phyloP scores from a whole-genome alignment of 2,797 vertebrate species.

The Crocidura indochinensis region DNA sequence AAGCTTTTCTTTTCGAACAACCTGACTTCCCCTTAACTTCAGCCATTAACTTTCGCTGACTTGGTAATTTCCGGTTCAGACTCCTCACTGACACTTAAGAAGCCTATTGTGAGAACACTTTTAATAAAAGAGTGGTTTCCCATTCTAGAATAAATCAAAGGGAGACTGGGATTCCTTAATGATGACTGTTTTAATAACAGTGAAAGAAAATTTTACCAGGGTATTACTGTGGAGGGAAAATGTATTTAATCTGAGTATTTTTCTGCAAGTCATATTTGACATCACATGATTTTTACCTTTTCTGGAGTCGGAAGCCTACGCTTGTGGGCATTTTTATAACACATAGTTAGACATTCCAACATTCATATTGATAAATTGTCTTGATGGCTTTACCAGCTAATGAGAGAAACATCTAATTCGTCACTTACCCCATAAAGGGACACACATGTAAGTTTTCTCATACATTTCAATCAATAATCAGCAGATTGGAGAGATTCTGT shows the following conservation, averaged over 20 bases:
- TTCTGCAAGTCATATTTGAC: conserved; percentile 38
- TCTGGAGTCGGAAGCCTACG: conserved; percentile 66
- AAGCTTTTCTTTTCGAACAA: conserved; percentile 55
- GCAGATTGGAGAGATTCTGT: conserved; percentile 59
- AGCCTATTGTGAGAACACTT: conserved; percentile 60
- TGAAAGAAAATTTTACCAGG: conserved; percentile 28
- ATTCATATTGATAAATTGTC: conserved; percentile 67
- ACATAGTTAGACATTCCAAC: conserved; percentile 87
- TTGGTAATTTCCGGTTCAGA: conserved; percentile 41
- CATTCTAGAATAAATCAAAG: conserved; percentile 64
- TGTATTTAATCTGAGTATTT: conserved; percentile 45
- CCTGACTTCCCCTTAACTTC: conserved; percentile 32
- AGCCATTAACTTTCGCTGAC: conserved; percentile 53
- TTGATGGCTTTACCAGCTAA: conserved; percentile 51
- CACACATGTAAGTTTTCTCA: conserved; percentile 57
- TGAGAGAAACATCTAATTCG: conserved; percentile 75
- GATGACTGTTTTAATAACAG: neutral
- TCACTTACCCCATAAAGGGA: conserved; percentile 66
- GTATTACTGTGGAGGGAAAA: neutral
- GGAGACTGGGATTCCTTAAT: conserved; percentile 45
- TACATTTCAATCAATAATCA: conserved; percentile 72
- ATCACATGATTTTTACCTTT: conserved; percentile 67
- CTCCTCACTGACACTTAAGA: conserved; percentile 20
- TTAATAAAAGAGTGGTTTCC: conserved; percentile 69
- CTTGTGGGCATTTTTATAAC: conserved; percentile 77